Conservation (phyloP, 2,797 vertebrate genomes). For the Acanthurus lineatus region DNA sequence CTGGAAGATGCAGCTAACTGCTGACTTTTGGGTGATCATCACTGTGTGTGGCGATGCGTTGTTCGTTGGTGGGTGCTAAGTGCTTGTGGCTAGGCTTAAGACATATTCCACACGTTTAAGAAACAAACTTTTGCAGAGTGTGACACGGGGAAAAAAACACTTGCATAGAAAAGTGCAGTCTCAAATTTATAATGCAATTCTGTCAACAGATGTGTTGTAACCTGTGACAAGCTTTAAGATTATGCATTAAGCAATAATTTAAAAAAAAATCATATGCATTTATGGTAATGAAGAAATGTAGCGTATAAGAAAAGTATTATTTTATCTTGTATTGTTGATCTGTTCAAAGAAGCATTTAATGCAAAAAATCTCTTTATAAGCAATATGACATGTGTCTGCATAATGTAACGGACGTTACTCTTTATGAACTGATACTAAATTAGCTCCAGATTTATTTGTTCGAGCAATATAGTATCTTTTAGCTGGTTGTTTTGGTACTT, state of each 20-base stretch:
- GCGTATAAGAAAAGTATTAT: neutral
- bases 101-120: slow-evolving; percentile 4
- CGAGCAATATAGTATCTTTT: neutral
- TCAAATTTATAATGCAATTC: neutral
- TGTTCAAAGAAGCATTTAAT: neutral
- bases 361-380: neutral
- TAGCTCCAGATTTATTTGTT: neutral
- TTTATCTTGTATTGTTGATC: neutral
- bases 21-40: slow-evolving; percentile 34
- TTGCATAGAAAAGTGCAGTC: neutral
- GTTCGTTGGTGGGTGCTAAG: slow-evolving; percentile 28
- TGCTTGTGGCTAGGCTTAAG: neutral
- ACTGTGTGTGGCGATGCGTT: neutral
- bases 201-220: neutral
- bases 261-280: neutral
- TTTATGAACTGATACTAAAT: no score
- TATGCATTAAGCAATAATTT: neutral
- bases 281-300: no score
- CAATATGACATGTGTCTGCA: neutral
- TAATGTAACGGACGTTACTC: no score
- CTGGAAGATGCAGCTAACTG: slow-evolving; percentile 29
- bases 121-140: neutral
- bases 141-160: neutral
- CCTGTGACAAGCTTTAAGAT: neutral
- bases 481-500: neutral